These are phyloP conservation scores for Plebejus argus DNA, from an alignment of 2,888 invertebrate species.

Conservation along the genomic window DNA sequence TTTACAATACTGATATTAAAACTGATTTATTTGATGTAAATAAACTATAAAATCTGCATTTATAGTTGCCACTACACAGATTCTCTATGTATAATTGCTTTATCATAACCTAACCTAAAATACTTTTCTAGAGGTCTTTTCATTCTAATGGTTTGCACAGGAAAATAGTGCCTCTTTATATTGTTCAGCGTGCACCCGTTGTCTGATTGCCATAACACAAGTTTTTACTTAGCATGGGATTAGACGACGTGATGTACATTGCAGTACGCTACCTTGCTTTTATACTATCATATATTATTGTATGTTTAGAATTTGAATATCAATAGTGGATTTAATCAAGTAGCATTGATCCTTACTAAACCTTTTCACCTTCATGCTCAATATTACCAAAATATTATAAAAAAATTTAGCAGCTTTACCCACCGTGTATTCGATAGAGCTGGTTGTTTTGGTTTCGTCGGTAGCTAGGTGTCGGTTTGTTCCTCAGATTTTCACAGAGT, in stretches of 20 bases:
- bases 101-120: constrained; percentile 17
- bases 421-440: constrained; percentile 13
- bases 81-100: not conserved
- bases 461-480: constrained; percentile 36
- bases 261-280: no score
- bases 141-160: not conserved
- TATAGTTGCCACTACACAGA: not conserved
- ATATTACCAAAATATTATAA: not conserved
- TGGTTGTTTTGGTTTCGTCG: not conserved
- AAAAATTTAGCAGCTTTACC: not conserved
- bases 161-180: not conserved
- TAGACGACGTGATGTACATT: no score
- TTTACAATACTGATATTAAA: not conserved
- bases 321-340: not conserved
- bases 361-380: not conserved
- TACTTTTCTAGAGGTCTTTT: not conserved
- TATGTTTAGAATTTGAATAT: no score
- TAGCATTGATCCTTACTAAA: not conserved
- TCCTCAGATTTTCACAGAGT: constrained; percentile 61
- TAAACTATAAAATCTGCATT: not conserved
- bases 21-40: not conserved
- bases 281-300: no score
- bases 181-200: no score
- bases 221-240: no score
- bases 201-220: no score